Evolutionary conservation across 2,888 invertebrate species (phyloP).

Genomic region (Tricholauxania praeusta): DNA sequence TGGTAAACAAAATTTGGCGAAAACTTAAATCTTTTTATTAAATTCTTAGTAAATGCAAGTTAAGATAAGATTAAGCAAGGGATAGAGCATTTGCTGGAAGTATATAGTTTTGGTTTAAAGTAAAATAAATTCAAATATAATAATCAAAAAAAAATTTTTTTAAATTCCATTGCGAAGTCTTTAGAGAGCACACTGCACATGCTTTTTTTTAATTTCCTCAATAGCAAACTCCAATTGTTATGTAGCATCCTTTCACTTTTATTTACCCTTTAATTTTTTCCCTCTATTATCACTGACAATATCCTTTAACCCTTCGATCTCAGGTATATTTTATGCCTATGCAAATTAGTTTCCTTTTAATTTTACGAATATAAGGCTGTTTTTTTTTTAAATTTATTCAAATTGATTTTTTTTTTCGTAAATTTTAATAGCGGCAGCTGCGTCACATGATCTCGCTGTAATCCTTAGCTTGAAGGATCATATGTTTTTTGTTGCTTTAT

Average conservation of each 20-base stretch:
- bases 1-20: neutral
- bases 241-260: constrained; percentile 9
- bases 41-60: neutral
- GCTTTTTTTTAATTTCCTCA: no score
- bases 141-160: no score
- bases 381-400: constrained; percentile 25
- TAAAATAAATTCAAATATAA: no score
- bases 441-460: neutral
- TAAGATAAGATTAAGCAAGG: no score
- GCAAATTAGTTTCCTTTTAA: constrained; percentile 24
- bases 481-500: neutral
- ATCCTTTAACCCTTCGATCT: neutral
- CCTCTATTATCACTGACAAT: no score
- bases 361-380: neutral
- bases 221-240: neutral
- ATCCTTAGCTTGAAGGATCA: neutral
- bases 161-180: no score
- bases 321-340: constrained; percentile 14
- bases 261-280: neutral
- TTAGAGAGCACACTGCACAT: neutral
- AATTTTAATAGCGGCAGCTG: constrained; percentile 7
- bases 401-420: constrained; percentile 14
- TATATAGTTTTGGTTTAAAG: no score
- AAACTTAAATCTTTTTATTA: constrained; percentile 1
- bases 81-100: no score